Evolutionary conservation across 2,888 invertebrate genomes (phyloP), one percentile per base, ranked within the genome.

Genomic region (Frankliniella intonsa): DNA sequence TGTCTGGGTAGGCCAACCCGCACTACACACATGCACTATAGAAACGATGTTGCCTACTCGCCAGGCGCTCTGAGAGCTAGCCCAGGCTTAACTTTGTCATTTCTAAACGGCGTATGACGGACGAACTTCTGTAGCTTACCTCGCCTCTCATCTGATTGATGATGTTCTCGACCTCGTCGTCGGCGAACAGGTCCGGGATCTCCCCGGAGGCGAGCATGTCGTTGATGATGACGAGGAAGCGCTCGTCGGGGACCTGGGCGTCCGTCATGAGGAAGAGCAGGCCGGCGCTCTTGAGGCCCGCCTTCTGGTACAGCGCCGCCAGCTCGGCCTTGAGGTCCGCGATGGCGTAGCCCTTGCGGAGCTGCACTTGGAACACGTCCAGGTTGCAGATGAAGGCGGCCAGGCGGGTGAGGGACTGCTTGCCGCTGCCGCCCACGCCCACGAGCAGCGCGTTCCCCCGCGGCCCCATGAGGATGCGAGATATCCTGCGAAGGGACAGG

Each of bases 351-450:
- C 96, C 97, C 88, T 96, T 97, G 82, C 93, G 92, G n/a, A 98
- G 89, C 84, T 97, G 96, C 69, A 98, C 92, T 90, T 97, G 97
- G 88, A 97, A 97, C 0, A 97, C 96, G 88, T 98, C 97, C 80
- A 97, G 90, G 0, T 94, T 92, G 9, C 97, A 95, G 83, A 98
- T 96, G 87, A 94, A 98, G 0, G 97, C 93, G 0, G 98, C 94
- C 25, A 98, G 89, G 82, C 97, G 90, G 0, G 97, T 94, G 79
- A 98, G 89, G 7, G 96, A 96, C 88, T 98, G 97, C 87, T 97
- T 97, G 81, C 98, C 98, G 82, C 96, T 96, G 55, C 98, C 98
- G 76, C 98, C 98, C 0, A 98, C 98, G 50, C 98, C 98, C 38
- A 98, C 94, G 22, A 98, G 89, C 50, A 98, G 89, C 0, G 97